A percentile compares a stretch with the other conserved stretches of the same genome.
These are phyloP conservation scores for Microctonus hyperodae DNA, from an alignment of 2,888 invertebrate species.

Conservation along the genomic window DNA sequence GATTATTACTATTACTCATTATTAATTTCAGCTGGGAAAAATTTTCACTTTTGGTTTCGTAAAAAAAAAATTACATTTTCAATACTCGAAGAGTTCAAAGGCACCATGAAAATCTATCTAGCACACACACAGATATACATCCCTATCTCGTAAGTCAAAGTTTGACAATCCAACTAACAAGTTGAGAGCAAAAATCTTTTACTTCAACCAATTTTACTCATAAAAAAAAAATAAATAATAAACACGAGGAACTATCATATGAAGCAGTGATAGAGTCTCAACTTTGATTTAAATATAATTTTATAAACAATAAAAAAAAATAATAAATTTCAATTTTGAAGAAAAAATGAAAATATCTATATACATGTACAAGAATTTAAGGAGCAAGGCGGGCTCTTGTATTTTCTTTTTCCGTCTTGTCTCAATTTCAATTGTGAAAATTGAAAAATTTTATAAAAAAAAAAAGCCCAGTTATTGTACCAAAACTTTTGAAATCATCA, in stretches of 20 bases:
- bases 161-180: not conserved
- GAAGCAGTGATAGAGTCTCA: no score
- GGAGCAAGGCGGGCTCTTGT: no score
- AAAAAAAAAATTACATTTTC: not conserved
- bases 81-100: constrained; percentile 1
- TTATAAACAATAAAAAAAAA: not conserved
- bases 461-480: no score
- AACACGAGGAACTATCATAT: no score
- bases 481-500: no score
- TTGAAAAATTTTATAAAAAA: no score
- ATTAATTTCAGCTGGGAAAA: not conserved
- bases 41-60: not conserved
- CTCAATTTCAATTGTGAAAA: no score
- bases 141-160: not conserved
- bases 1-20: not conserved
- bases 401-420: no score
- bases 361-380: no score
- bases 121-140: not conserved
- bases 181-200: not conserved
- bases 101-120: constrained; percentile 1
- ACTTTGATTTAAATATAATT: not conserved
- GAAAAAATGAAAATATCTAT: no score
- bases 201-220: not conserved
- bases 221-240: not conserved
- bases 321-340: not conserved